Conservation (phyloP, 2,888 invertebrate species). For the Lomographa bimaculata region DNA sequence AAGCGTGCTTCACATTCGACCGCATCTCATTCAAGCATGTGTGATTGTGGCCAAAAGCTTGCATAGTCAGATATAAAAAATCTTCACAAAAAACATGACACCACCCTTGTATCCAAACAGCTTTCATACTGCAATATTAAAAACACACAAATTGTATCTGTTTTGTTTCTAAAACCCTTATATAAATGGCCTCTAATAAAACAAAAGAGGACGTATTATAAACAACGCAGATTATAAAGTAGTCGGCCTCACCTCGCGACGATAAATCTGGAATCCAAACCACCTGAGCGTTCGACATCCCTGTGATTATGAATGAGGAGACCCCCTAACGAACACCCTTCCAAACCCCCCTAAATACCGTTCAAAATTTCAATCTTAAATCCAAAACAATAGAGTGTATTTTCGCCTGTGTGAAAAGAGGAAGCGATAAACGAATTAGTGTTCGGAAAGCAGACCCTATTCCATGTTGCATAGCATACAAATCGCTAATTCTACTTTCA, state of each 20-base stretch:
- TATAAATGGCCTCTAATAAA: constrained; percentile 25
- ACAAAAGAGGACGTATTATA: constrained; percentile 36
- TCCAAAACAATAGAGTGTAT: constrained; percentile 31
- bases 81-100: no score
- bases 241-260: constrained; percentile 67
- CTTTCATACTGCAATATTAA: no score
- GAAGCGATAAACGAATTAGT: constrained; percentile 72
- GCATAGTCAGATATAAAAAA: no score
- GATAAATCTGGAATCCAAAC: constrained; percentile 77
- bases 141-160: no score
- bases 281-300: constrained; percentile 79
- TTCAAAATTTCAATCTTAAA: constrained; percentile 40
- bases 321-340: constrained; percentile 44
- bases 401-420: constrained; percentile 32
- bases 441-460: constrained; percentile 75
- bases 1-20: constrained; percentile 1
- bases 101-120: no score
- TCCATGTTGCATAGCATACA: constrained; percentile 71
- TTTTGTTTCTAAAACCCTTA: no score
- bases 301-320: constrained; percentile 74
- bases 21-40: no score
- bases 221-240: constrained; percentile 67
- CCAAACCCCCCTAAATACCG: constrained; percentile 26
- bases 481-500: constrained; percentile 63
- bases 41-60: no score